A percentile compares a stretch with the other conserved stretches of the same genome.
Evolutionary conservation across 2,113 vertebrate genomes (phyloP).

Genomic region (Rhodinocichla rosea): DNA sequence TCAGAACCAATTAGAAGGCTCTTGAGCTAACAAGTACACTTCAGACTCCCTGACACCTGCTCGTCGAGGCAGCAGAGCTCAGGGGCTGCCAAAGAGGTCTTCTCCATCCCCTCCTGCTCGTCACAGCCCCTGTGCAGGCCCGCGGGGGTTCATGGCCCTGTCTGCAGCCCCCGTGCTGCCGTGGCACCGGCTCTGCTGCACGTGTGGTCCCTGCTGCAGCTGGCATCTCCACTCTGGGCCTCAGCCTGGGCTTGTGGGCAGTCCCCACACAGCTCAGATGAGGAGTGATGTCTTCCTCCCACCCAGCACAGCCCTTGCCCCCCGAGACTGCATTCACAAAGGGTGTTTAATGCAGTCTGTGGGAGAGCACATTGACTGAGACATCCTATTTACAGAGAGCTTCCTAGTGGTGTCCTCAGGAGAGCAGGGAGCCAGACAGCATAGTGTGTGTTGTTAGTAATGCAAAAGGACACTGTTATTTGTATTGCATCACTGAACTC

Average conservation of each 20-base stretch:
- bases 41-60: background rate
- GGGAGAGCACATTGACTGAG: background rate
- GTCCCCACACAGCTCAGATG: fast-evolving
- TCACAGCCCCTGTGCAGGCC: background rate
- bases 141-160: background rate
- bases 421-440: background rate
- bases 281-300: fast-evolving
- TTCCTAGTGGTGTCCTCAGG: background rate
- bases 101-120: background rate
- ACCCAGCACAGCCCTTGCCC: background rate
- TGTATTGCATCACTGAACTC: background rate
- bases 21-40: background rate
- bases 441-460: background rate
- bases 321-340: fast-evolving
- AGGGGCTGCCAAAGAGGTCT: background rate
- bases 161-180: background rate
- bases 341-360: background rate
- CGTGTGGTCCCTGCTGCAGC: fast-evolving
- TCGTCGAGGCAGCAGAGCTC: background rate
- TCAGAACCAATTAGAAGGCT: background rate
- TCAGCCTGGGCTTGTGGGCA: fast-evolving
- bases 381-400: background rate
- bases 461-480: background rate
- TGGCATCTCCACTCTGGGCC: background rate
- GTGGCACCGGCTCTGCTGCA: fast-evolving